phyloP scores from a whole-genome alignment of 2,797 vertebrate genomes.

The Agapornis canus region DNA sequence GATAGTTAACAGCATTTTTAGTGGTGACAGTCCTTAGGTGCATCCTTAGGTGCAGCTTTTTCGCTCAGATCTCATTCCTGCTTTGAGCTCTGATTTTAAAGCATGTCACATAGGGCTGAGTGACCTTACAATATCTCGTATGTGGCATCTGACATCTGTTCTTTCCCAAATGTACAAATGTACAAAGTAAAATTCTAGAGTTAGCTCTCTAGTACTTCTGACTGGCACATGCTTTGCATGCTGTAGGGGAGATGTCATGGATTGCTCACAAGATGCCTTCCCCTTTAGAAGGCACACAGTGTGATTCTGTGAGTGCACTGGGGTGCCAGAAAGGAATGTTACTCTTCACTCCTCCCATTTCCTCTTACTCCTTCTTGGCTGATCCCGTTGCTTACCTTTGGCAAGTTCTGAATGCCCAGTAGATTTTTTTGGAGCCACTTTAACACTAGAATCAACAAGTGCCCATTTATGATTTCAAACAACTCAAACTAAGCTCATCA shows the following conservation, averaged over 20 bases:
- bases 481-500: background rate
- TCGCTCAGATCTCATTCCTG: background rate
- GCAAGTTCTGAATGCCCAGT: background rate
- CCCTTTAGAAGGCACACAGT: background rate
- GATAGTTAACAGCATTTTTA: background rate
- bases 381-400: background rate
- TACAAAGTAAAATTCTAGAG: background rate
- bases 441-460: background rate
- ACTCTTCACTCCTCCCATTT: background rate
- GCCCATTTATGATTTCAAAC: background rate
- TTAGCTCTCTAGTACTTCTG: background rate
- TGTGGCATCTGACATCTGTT: background rate
- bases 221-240: fast-evolving
- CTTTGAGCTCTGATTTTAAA: background rate
- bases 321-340: background rate
- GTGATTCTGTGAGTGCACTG: background rate
- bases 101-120: background rate
- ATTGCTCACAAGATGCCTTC: background rate
- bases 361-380: background rate
- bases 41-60: background rate
- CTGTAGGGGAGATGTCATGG: background rate
- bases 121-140: background rate
- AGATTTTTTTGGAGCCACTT: background rate
- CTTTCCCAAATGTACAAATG: background rate
- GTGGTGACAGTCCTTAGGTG: background rate